These are phyloP conservation scores for Eupsilia transversa DNA, from an alignment of 2,888 invertebrate species.

Conservation along the genomic window DNA sequence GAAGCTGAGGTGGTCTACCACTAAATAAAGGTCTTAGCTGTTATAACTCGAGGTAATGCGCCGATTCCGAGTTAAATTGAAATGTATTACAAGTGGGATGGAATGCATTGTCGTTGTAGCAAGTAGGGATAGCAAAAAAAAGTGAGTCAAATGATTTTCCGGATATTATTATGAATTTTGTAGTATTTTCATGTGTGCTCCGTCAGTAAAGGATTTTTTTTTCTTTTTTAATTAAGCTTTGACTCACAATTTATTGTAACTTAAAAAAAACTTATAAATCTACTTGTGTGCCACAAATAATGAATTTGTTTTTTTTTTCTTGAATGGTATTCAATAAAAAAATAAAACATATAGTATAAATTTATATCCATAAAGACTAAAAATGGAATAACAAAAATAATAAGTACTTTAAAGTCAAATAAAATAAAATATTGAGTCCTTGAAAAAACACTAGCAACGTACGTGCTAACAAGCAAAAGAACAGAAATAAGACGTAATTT, in stretches of 20 bases:
- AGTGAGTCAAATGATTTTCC: not conserved
- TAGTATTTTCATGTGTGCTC: not conserved
- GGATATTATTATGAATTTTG: not conserved
- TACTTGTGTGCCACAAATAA: not conserved
- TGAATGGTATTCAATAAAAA: too few species aligned
- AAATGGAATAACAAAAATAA: not conserved
- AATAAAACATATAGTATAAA: not conserved
- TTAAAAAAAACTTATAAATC: too few species aligned
- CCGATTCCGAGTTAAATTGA: slow-evolving; percentile 77
- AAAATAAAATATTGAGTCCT: not conserved
- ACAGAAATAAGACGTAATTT: slow-evolving; percentile 38
- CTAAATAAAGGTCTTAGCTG: slow-evolving; percentile 72
- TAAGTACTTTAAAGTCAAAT: not conserved
- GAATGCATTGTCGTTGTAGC: slow-evolving; percentile 75
- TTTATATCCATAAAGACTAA: not conserved
- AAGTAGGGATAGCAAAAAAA: slow-evolving; percentile 50
- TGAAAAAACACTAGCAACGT: slow-evolving; percentile 2
- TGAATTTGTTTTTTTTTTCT: not conserved
- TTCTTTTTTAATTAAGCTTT: not conserved
- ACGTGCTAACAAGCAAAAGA: slow-evolving; percentile 51
- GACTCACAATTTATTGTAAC: not conserved
- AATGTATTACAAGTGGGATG: slow-evolving; percentile 78
- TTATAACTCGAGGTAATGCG: slow-evolving; percentile 75
- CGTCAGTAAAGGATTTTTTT: not conserved
- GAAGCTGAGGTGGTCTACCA: slow-evolving; percentile 68